phyloP scores from a whole-genome alignment of 2,888 invertebrate species.

The Netelia fuscicornis region DNA sequence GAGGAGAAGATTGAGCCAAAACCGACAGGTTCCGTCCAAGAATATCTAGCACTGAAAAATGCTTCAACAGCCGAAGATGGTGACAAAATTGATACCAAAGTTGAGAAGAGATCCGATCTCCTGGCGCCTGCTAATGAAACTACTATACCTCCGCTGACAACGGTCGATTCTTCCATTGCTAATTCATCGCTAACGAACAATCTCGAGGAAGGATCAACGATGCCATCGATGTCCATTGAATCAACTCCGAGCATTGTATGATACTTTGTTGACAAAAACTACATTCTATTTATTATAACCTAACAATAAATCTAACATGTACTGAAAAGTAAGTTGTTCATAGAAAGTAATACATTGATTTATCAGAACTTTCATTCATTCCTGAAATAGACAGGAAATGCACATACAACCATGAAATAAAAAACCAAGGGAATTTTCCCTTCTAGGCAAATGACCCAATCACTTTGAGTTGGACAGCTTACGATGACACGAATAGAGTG shows the following conservation, averaged over 20 bases:
- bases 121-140: neutral
- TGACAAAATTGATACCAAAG: conserved; percentile 1
- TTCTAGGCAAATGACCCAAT: too few relatives aligned
- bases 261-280: neutral
- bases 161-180: neutral
- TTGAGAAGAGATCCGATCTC: neutral
- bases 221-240: neutral
- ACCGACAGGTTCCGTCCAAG: conserved; percentile 82
- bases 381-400: too few relatives aligned
- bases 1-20: conserved; percentile 66
- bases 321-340: too few relatives aligned
- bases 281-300: too few relatives aligned
- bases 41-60: conserved; percentile 82
- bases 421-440: too few relatives aligned
- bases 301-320: too few relatives aligned
- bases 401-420: too few relatives aligned
- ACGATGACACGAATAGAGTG: conserved; percentile 5
- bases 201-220: neutral
- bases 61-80: neutral
- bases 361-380: too few relatives aligned
- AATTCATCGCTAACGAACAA: neutral
- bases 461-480: too few relatives aligned
- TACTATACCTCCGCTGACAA: neutral
- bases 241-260: conserved; percentile 11
- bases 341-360: too few relatives aligned